Conservation (phyloP, 2,797 vertebrate genomes). For the Lindbergichthys nudifrons region DNA sequence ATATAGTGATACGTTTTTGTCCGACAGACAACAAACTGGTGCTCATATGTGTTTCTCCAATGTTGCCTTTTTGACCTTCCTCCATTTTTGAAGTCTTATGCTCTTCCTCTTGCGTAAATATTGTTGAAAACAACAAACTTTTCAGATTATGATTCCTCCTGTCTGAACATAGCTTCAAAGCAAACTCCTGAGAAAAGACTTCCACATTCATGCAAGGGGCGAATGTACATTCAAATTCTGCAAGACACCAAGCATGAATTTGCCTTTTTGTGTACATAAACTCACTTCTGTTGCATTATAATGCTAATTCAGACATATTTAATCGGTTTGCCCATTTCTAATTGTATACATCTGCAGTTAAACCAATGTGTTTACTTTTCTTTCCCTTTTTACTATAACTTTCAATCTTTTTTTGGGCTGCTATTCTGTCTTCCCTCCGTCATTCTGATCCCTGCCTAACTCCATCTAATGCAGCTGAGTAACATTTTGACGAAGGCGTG, state of each 20-base stretch:
- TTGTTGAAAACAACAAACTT: neutral
- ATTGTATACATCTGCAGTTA: neutral
- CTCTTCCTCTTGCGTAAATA: conserved; percentile 19
- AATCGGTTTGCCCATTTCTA: neutral
- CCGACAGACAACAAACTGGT: neutral
- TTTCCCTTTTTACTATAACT: neutral
- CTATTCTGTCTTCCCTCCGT: conserved; percentile 43
- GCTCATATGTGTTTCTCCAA: conserved; percentile 5
- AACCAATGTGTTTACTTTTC: conserved; percentile 2
- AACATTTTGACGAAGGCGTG: conserved; percentile 13
- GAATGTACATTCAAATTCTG: conserved; percentile 2
- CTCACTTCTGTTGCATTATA: neutral
- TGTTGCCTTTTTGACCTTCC: conserved; percentile 31
- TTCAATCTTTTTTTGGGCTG: conserved; percentile 7
- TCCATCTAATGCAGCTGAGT: conserved; percentile 1
- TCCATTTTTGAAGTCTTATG: conserved; percentile 29
- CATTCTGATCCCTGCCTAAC: conserved; percentile 2
- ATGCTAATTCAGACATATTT: neutral
- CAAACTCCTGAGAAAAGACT: conserved; percentile 2
- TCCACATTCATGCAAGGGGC: neutral
- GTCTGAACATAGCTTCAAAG: conserved; percentile 29
- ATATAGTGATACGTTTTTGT: neutral
- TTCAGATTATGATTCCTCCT: neutral
- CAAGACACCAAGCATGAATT: conserved; percentile 42
- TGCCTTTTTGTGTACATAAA: conserved; percentile 22